Evolutionary conservation across 2,888 invertebrate genomes (phyloP), one percentile per base, ranked within the genome.

Genomic region (Uropetala carovei): DNA sequence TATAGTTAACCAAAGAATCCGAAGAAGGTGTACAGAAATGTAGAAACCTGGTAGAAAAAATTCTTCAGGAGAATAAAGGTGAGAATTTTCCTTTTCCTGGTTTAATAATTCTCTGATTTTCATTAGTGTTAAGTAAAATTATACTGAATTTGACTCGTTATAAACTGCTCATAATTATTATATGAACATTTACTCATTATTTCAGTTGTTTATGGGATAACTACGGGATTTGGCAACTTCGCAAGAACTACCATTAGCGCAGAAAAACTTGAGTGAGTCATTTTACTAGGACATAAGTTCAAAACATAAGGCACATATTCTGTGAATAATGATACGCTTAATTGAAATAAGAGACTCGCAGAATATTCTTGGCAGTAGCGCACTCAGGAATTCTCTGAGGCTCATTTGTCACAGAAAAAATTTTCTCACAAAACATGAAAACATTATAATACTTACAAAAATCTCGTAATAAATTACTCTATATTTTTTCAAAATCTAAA

Each of bases 221-320:
- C 96, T 4, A 97, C 97, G 2, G 97, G 97, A n/a, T 96, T 97
- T 94, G 97, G 97, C 86, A 96, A 96, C 92, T 97, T 97, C 94
- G 96, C 97, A 0, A 95, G 95, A 56, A 96, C 96, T 4, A 95
- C 95, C 13, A 96, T 97, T 75, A 94, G 95, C n/a, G 94, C 95
- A 18, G 96, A 96, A 83, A 96, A 97, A 93, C 94, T 97, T 4
- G 95, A 95, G 96, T 96, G 95, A 95, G 95, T 93, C 14, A 0
- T 4, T 4, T 16, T 16, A 60, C 18, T 16, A 60, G 18, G 2
- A 60, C 13, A 60, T 16, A 16, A 13, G 13, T 60, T 60, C 60
- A 60, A 60, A 9, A 18, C 7, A 60, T 60, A 13, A 60, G 13
- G 60, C 60, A 16, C 60, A 18, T 16, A 60, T 60, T 60, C 60